Evolutionary conservation across 2,113 vertebrate genomes (phyloP).

Genomic region (Panurus biarmicus): DNA sequence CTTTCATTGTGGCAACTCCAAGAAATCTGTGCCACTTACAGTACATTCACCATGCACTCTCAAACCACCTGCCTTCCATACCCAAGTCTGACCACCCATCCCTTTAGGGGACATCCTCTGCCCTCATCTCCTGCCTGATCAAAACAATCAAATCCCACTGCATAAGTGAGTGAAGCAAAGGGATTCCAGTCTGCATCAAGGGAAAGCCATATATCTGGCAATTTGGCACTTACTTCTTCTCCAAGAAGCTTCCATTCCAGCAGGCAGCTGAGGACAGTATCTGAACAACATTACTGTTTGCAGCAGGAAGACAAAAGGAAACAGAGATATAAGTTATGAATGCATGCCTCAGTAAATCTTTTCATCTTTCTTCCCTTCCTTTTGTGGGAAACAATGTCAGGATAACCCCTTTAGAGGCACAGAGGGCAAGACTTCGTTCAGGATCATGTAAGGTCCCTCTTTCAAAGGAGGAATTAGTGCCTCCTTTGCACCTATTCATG

Average conservation of each 20-base stretch:
- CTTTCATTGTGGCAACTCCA: not conserved
- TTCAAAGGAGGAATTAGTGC: not conserved
- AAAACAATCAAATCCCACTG: not conserved
- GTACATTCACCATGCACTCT: not conserved
- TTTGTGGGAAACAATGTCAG: not conserved
- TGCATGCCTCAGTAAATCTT: not conserved
- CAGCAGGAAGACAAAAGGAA: conserved; percentile 5
- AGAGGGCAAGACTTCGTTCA: not conserved
- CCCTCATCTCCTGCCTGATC: not conserved
- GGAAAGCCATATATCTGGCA: not conserved
- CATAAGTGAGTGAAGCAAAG: not conserved
- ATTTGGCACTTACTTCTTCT: conserved; percentile 85
- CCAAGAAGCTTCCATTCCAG: conserved; percentile 97
- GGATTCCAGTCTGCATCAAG: not conserved
- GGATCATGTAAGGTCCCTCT: not conserved
- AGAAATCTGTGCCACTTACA: not conserved
- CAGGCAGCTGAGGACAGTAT: conserved; percentile 92
- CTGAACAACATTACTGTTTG: conserved; percentile 83
- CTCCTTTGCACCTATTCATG: not conserved
- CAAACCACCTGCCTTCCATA: not conserved
- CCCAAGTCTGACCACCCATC: not conserved
- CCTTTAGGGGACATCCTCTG: not conserved
- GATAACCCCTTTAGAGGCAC: not conserved
- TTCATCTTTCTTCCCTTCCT: not conserved
- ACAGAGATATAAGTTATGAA: not conserved